Base-by-base conservation (phyloP, 2,797 vertebrate genomes). In the Hephaestus fuliginosus region DNA sequence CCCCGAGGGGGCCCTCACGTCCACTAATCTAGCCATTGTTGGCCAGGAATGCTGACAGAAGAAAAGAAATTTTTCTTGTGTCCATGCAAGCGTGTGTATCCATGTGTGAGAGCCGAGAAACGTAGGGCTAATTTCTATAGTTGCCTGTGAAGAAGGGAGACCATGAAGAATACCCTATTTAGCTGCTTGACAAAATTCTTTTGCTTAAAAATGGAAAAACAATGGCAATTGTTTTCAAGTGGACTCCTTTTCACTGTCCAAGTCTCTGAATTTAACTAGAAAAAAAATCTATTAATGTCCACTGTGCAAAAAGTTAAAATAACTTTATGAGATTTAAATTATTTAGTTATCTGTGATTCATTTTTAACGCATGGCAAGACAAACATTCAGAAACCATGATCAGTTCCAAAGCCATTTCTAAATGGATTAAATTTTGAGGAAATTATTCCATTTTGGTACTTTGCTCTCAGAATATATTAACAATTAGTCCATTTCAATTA, bases 21-120 rank as follows among this genome's bases (percentile, higher is more conserved):
- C 97, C 97, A 97, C 98, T 99, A 99, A 99, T 99, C 98, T 99
- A 99, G 97, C 97, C 97, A 99, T 99, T 99, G 98, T 99, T 98
- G 97, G 96, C 90, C 93, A 97, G 98, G 98, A 99, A 99, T 99
- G 98, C 98, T 99, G 98, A 99, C 98, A 98, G 98, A 96, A 99
- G 98, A 99, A 99, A 99, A 99, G 97, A 98, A 97, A 97, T 98
- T 99, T 98, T 98, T 98, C 98, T 99, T 99, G 98, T 99, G 98
- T 99, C 97, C 98, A 98, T 98, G 98, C 97, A 99, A 98, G 97
- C 97, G 97, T 99, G 98, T 99, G 98, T 98, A 99, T 98, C 98
- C 97, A 98, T 99, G 98, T 99, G 98, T 99, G 97, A 99, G 98
- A 97, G 98, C 97, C 95, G 97, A 97, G 94, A 97, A 98, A 97